Evolutionary conservation across 2,888 invertebrate species (phyloP), one percentile per base, ranked within the genome.

Genomic region (Patella pellucida): DNA sequence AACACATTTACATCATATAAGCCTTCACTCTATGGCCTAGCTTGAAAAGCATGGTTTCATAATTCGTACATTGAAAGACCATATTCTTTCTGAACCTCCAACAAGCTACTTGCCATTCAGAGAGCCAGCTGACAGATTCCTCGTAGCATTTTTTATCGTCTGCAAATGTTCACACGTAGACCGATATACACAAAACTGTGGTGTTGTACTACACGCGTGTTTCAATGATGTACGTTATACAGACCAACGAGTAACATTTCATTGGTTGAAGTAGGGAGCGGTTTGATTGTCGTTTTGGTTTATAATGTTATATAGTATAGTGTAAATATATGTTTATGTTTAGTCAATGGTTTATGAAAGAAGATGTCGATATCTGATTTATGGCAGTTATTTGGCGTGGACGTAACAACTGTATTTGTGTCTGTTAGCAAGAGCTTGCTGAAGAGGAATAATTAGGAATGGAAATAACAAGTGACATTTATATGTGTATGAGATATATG

Each of bases 401-500:
- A 62, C 62, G 19, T 62, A 19, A 62, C 62, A 2, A 41, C 41
- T 7, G 7, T 41, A 41, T 7, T n/a, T 41, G 41, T 41, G 41
- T 41, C 41, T 41, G 41, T 41, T 41, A 41, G 41, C 41, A 41
- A 41, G 41, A 41, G 41, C 9, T 41, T 41, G 41, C 41, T 41
- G 41, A 41, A 41, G 41, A 41, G 41, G 41, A 41, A 9, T 41
- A 23, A 23, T 62, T 23, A 11, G 62, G 19, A 23, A 19, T 62
- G 62, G 62, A 62, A 62, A 23, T 62, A 62, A 23, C 23, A 62
- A 62, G 62, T 62, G 62, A 62, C 62, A 62, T 19, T 62, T 62
- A 23, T 62, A 62, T 62, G 62, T 62, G 62, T 62, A 62, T 62
- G 9, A 62, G 23, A 62, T 62, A 62, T 62, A 62, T 62, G 62